Evolutionary conservation across 35 echinoderm and acorn worm genomes (phyloP).

Genomic region (Holothuria glaberrima): DNA sequence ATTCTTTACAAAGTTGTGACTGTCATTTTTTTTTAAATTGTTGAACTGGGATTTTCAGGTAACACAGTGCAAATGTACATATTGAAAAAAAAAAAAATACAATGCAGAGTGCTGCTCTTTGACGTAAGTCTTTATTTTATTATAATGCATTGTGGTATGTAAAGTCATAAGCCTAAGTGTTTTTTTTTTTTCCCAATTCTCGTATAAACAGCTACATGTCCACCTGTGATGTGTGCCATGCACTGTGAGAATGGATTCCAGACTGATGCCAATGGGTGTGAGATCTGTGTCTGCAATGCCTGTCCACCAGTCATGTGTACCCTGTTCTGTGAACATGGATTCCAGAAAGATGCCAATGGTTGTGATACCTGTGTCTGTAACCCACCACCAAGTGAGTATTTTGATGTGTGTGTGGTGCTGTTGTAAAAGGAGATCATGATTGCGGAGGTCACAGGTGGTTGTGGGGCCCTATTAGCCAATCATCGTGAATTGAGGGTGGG

Average conservation of each 20-base stretch:
- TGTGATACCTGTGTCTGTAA: constrained; percentile 49
- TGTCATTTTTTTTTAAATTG: too few relatives aligned
- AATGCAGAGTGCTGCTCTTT: too few relatives aligned
- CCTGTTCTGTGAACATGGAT: constrained; percentile 39
- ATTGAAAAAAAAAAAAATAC: too few relatives aligned
- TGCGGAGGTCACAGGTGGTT: background rate
- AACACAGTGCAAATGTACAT: too few relatives aligned
- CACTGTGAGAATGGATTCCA: constrained; percentile 63
- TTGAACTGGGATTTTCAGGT: too few relatives aligned
- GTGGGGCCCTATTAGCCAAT: background rate
- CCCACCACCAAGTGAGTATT: constrained; percentile 32
- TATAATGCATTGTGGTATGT: too few relatives aligned
- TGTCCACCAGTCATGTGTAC: constrained; percentile 13
- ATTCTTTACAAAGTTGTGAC: too few relatives aligned
- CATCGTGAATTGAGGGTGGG: background rate
- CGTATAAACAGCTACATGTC: constrained; percentile 12
- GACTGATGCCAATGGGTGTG: constrained; percentile 69
- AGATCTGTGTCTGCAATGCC: constrained; percentile 55
- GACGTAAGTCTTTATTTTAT: too few relatives aligned
- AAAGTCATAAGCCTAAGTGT: too few relatives aligned
- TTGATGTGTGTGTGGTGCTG: constrained; percentile 12
- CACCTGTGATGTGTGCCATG: constrained; percentile 60
- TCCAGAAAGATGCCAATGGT: constrained; percentile 47
- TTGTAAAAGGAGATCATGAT: background rate
- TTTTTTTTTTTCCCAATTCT: too few relatives aligned